These are phyloP conservation scores for Micrastur ruficollis DNA, from an alignment of 2,797 vertebrate genomes.

Conservation along the genomic window DNA sequence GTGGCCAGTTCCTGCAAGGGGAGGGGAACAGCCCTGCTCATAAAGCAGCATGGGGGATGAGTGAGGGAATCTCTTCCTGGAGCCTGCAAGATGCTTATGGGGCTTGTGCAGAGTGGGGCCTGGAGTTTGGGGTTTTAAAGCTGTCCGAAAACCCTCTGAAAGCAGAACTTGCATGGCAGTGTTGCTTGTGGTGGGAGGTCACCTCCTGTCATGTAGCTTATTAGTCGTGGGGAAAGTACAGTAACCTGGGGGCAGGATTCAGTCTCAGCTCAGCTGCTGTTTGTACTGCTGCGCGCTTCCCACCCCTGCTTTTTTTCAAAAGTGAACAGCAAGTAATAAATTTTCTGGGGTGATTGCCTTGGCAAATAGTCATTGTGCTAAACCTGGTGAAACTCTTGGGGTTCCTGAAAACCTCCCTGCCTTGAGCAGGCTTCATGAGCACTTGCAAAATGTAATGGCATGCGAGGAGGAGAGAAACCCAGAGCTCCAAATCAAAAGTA, in stretches of 20 bases:
- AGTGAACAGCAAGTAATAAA: not conserved
- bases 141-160: not conserved
- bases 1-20: not conserved
- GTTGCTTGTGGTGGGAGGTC: not conserved
- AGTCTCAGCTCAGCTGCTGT: not conserved
- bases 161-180: not conserved
- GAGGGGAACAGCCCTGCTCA: not conserved
- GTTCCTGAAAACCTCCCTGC: not conserved
- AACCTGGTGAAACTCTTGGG: not conserved
- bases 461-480: not conserved
- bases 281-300: not conserved
- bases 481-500: not conserved
- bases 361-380: not conserved
- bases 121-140: not conserved
- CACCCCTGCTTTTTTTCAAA: not conserved
- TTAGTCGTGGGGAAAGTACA: not conserved
- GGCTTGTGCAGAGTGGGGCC: not conserved
- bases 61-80: not conserved
- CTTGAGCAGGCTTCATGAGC: not conserved
- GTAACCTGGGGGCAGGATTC: slow-evolving; percentile 12
- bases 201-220: not conserved
- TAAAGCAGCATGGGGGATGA: slow-evolving; percentile 46
- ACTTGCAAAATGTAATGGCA: not conserved
- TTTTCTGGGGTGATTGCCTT: not conserved
- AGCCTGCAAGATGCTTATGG: not conserved